phyloP scores from a whole-genome alignment of 2,888 invertebrate genomes.

The Hanleya hanleyi region DNA sequence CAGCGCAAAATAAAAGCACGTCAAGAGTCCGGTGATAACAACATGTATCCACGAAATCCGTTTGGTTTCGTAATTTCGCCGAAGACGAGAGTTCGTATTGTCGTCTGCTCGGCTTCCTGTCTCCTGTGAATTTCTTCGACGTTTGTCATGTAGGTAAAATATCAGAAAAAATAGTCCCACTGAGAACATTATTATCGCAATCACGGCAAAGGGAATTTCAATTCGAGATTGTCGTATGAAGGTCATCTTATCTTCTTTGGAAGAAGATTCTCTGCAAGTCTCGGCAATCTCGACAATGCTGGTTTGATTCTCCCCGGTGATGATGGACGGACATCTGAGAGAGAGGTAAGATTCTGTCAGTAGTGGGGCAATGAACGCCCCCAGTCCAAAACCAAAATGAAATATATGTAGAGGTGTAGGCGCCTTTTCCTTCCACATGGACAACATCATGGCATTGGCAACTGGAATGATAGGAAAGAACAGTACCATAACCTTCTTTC shows the following conservation, averaged over 20 bases:
- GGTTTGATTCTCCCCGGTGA: too few species aligned
- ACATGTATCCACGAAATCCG: too few species aligned
- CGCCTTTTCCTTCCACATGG: not conserved
- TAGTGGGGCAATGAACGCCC: not conserved
- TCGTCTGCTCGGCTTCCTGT: not conserved
- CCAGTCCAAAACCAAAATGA: not conserved
- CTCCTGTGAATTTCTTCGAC: too few species aligned
- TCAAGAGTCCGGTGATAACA: not conserved
- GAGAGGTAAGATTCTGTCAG: not conserved
- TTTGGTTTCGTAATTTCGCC: too few species aligned
- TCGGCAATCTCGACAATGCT: not conserved
- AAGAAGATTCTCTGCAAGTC: not conserved
- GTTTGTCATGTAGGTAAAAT: too few species aligned
- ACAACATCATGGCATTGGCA: not conserved
- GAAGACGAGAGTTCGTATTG: not conserved
- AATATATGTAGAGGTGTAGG: not conserved
- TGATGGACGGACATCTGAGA: not conserved
- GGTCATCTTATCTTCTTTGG: not conserved
- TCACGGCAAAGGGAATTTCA: not conserved
- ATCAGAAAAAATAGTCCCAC: not conserved
- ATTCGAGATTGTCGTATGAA: not conserved
- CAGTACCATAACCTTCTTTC: not conserved
- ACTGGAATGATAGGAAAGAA: not conserved
- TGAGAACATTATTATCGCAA: not conserved
- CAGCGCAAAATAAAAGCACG: not conserved